Evolutionary conservation across 35 echinoderm and acorn worm species (phyloP).

Genomic region (Eucidaris tribuloides): DNA sequence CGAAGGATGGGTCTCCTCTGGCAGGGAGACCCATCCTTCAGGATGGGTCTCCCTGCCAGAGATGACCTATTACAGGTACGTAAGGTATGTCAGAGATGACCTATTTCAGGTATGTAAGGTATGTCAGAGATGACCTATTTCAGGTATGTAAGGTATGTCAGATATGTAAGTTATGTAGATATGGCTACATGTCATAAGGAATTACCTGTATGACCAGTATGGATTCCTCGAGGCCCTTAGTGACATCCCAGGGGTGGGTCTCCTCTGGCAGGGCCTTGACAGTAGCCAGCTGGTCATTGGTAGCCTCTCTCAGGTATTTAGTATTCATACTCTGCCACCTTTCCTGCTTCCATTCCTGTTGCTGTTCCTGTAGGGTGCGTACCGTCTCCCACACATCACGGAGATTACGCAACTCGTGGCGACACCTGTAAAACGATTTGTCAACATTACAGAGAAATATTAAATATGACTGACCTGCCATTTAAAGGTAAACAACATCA

Average conservation of each 20-base stretch:
- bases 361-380: conserved; percentile 69
- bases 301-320: conserved; percentile 82
- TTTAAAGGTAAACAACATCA: too few relatives aligned
- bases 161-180: too few relatives aligned
- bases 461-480: too few relatives aligned
- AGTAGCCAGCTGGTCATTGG: conserved; percentile 71
- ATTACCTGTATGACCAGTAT: conserved; percentile 95
- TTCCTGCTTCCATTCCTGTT: conserved; percentile 91
- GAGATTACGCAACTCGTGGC: conserved; percentile 86
- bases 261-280: conserved; percentile 78
- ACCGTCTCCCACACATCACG: conserved; percentile 92
- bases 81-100: too few relatives aligned
- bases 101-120: too few relatives aligned
- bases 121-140: too few relatives aligned
- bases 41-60: background rate
- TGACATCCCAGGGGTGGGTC: conserved; percentile 78
- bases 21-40: too few relatives aligned
- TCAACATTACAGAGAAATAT: too few relatives aligned
- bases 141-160: too few relatives aligned
- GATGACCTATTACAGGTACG: background rate
- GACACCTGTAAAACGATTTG: conserved; percentile 76
- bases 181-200: too few relatives aligned
- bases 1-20: conserved; percentile 74
- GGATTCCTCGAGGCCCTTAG: conserved; percentile 75
- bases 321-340: conserved; percentile 95